Evolutionary conservation across 2,797 vertebrate species (phyloP).

Genomic region (Muraenolepis orangiensis): DNA sequence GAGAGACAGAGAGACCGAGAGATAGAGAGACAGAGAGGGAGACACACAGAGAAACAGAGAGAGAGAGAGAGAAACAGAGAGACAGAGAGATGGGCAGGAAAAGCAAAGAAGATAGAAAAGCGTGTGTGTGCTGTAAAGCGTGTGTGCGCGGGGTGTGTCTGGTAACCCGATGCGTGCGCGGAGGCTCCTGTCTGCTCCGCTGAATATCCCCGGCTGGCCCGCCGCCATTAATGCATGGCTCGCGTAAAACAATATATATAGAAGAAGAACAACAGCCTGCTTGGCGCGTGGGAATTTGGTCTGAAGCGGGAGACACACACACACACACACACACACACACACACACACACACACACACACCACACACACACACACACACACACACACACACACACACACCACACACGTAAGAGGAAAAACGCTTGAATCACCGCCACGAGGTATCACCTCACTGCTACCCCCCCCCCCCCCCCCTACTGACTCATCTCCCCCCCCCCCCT

Average conservation of each 20-base stretch:
- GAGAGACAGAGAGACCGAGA: constrained; percentile 10
- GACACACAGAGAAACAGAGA: constrained; percentile 29
- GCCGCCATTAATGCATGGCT: constrained; percentile 47
- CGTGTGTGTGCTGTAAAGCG: too few relatives aligned
- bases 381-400: too few relatives aligned
- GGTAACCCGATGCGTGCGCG: constrained; percentile 50
- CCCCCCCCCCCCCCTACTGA: too few relatives aligned
- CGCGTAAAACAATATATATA: constrained; percentile 46
- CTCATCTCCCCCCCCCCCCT: too few relatives aligned
- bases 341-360: constrained; percentile 12
- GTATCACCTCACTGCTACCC: too few relatives aligned
- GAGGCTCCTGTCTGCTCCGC: constrained; percentile 38
- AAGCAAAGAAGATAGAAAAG: too few relatives aligned
- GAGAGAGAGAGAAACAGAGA: constrained; percentile 2
- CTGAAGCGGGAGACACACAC: not conserved
- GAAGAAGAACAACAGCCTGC: constrained; percentile 49
- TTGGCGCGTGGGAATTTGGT: constrained; percentile 14
- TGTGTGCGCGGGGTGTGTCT: too few relatives aligned
- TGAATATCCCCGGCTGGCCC: constrained; percentile 44
- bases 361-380: too few relatives aligned
- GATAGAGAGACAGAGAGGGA: constrained; percentile 15
- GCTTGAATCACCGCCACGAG: too few relatives aligned
- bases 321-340: constrained; percentile 13
- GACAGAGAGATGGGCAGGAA: too few relatives aligned
- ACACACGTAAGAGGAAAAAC: too few relatives aligned